Base-by-base conservation (phyloP, 2,888 invertebrate genomes). In the Lasioglossum zephyrum region DNA sequence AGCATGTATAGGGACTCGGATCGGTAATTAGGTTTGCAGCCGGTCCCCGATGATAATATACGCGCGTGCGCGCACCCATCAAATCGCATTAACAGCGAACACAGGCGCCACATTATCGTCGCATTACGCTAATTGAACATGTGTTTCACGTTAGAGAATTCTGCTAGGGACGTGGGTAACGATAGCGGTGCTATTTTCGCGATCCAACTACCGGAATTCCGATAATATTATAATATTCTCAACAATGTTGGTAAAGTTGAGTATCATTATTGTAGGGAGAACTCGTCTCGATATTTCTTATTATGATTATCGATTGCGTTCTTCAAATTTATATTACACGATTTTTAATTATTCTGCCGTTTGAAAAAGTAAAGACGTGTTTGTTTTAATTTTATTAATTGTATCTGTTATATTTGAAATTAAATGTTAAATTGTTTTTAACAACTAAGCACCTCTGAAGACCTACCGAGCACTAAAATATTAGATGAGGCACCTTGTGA, bases 41-140 rank as follows among this genome's bases (percentile, higher is more conserved):
- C 44, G 22, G 26, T 63, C 26, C 41, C n/a, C 44, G 76, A 47
- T 16, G 36, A 80, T 53, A 75, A 80, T 80, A 75, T 75, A n/a
- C 57, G 72, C 81, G 77, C 81, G 44, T 22, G 70, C 31, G 70
- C 31, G 66, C 69, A 31, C 44, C 31, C 26, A 16, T 70, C 69
- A 39, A 70, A 31, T 26, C 66, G 41, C 69, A 75, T 69, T 63
- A 73, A 39, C 66, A n/a, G 31, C 73, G 66, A 57, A 63, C 47
- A 44, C 69, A 44, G 44, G 74, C 41, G 78, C 36, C 77, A 47
- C 36, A 60, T 74, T 70, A 79, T 75, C 36, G 69, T 77, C 69
- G 49, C 47, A 81, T 81, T 81, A 75, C 75, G 31, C 69, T 79
- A 79, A 79, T 79, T 73, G 73, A 79, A 79, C 79, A 31, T 57